Evolutionary conservation across 2,113 vertebrate species (phyloP), one percentile per base, ranked within the genome.

Genomic region (Ifrita kowaldi): DNA sequence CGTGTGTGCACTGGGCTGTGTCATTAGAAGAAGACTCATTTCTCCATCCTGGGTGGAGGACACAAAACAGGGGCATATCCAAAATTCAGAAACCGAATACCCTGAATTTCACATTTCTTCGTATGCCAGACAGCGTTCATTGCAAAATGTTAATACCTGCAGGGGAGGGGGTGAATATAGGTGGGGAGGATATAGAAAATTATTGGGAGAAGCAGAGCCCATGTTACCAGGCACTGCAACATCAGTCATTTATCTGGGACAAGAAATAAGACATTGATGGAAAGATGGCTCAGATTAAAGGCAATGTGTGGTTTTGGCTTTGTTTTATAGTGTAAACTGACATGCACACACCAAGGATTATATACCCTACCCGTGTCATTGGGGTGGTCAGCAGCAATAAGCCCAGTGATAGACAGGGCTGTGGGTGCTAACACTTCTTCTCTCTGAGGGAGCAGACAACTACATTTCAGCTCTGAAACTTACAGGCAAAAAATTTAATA

Each of bases 211-310:
- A 75, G 35, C 32, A 26, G 41, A 73, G 41, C 30, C 50, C 6
- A 1, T 1, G 3, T 49, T 76, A 92, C 30, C 41, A 83, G 78
- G 20, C 6, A 27, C 74, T 59, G 49, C n/a, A 60, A 16, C 39
- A 17, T 35, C 89, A 37, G 22, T 46, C 35, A 5, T 65, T 85
- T 71, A 65, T 71, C 49, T n/a, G 47, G 12, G 27, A 75, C 53
- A 37, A 82, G 74, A 46, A 88, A 88, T 62, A 88, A 84, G 78
- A 92, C 95, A 70, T 23, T 13, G 53, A 28, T 46, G 69, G 73
- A 75, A 95, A 87, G 46, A 71, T 21, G 35, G 81, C 82, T 79
- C 65, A 78, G 94, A 80, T 56, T 41, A 81, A 80, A 94, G 83
- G 86, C 77, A 33, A 10, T 1, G 16, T 55, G 50, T 57, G 69